phyloP scores from a whole-genome alignment of 2,113 vertebrate genomes.

The Phainopepla nitens region DNA sequence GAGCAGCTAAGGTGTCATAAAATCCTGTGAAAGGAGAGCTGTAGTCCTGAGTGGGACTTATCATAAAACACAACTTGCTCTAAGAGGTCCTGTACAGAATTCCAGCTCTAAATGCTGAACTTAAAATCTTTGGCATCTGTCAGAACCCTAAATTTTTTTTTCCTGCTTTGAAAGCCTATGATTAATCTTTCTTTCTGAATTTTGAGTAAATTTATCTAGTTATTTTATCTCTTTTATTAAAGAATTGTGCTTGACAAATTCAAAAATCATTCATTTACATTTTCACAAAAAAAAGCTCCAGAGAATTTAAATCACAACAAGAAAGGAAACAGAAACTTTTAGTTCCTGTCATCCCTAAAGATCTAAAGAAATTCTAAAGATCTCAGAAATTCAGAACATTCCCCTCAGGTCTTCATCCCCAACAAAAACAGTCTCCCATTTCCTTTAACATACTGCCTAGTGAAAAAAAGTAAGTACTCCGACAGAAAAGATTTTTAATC shows the following conservation, averaged over 20 bases:
- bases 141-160: not conserved
- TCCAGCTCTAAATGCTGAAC: not conserved
- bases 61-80: not conserved
- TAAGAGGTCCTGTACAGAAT: not conserved
- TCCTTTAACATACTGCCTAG: slow-evolving; percentile 10
- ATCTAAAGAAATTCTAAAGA: no score
- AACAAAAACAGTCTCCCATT: not conserved
- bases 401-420: not conserved
- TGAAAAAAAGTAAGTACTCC: slow-evolving; percentile 4
- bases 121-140: not conserved
- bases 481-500: slow-evolving; percentile 47
- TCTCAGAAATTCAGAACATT: slow-evolving; percentile 16
- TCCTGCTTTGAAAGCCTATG: not conserved
- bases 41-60: not conserved
- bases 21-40: not conserved
- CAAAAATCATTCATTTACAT: not conserved
- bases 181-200: not conserved
- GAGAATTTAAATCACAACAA: not conserved
- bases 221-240: not conserved
- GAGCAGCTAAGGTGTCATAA: not conserved
- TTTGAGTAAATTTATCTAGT: not conserved
- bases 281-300: not conserved
- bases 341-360: not conserved
- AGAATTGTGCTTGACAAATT: not conserved
- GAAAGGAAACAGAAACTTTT: not conserved